These are phyloP conservation scores for Thrips palmi DNA, from an alignment of 1,140 invertebrate species.

Conservation along the genomic window DNA sequence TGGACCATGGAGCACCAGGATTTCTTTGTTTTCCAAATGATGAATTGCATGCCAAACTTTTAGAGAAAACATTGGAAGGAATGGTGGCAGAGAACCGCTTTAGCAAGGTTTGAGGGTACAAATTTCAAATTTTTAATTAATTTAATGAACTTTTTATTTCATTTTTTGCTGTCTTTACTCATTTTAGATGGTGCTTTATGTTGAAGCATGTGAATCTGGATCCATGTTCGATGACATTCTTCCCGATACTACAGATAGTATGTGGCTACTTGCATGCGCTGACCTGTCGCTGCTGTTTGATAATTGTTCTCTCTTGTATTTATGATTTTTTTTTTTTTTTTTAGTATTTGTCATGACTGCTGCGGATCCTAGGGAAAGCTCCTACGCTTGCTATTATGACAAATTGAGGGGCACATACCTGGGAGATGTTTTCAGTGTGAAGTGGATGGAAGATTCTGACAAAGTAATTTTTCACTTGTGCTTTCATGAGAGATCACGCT, in stretches of 20 bases:
- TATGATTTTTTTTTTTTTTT: conserved; percentile 12
- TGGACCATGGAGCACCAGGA: conserved; percentile 42
- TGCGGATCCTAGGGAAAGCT: conserved; percentile 35
- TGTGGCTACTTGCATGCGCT: too few relatives aligned
- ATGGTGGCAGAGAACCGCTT: conserved; percentile 30
- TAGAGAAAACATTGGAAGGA: conserved; percentile 23
- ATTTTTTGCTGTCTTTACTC: conserved; percentile 3
- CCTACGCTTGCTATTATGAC: conserved; percentile 41
- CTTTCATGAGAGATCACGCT: too few relatives aligned
- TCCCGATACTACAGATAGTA: conserved; percentile 32
- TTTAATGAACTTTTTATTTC: conserved; percentile 5
- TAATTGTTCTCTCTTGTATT: conserved; percentile 2
- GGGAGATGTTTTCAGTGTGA: conserved; percentile 43
- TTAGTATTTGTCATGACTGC: conserved; percentile 46
- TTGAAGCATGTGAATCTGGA: conserved; percentile 48
- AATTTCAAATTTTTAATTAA: background rate
- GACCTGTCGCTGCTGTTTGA: too few relatives aligned
- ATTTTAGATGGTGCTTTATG: conserved; percentile 37
- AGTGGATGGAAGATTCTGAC: conserved; percentile 47
- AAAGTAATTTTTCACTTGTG: conserved; percentile 20
- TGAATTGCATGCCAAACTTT: conserved; percentile 17
- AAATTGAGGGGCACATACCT: conserved; percentile 29
- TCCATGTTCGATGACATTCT: conserved; percentile 45
- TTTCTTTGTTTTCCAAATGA: conserved; percentile 33
- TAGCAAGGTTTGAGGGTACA: conserved; percentile 17